Conservation (phyloP, 2,113 vertebrate species). For the Microtus oregoni region DNA sequence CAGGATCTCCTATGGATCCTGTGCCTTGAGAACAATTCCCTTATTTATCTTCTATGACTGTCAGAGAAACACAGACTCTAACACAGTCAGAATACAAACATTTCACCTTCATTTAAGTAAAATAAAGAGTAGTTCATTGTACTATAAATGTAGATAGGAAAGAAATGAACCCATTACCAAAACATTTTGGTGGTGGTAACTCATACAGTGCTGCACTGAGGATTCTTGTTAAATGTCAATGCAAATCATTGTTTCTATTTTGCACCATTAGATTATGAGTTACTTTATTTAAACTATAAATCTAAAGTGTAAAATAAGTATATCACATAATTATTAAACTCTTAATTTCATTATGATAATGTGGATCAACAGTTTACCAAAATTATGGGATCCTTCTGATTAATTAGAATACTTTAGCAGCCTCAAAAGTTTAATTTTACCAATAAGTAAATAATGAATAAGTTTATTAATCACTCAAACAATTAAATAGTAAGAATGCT, state of each 20-base stretch:
- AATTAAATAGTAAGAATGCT: accelerated
- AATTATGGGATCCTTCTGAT: background rate
- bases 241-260: no score
- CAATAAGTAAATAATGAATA: background rate
- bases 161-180: no score
- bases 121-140: background rate
- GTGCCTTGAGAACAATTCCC: no score
- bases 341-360: background rate
- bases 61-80: background rate
- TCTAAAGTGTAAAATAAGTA: no score
- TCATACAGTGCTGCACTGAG: no score
- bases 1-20: no score
- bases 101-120: background rate
- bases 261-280: background rate
- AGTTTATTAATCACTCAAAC: background rate
- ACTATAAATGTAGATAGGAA: no score
- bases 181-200: no score
- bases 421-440: background rate
- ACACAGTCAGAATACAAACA: background rate
- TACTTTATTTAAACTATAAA: background rate
- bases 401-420: background rate
- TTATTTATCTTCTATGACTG: no score
- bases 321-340: no score
- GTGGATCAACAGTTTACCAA: background rate
- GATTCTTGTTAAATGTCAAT: no score